Percentiles rank a stretch among this genome's conserved stretches.
Evolutionary conservation across 2,797 vertebrate species (phyloP).

Genomic region (Psittacula derbiana): DNA sequence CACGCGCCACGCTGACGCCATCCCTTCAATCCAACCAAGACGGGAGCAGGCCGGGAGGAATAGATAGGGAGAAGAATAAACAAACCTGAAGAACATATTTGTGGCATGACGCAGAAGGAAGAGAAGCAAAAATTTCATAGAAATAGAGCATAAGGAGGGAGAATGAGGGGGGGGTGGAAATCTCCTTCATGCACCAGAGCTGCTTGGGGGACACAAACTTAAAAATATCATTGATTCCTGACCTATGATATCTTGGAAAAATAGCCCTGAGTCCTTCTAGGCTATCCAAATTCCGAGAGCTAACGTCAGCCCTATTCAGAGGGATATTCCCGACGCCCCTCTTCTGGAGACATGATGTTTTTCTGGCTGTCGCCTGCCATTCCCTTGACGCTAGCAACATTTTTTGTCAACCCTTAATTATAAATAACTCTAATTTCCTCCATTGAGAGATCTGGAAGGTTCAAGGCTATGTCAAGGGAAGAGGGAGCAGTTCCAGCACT

Average conservation of each 20-base stretch:
- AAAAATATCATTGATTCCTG: slow-evolving; percentile 67
- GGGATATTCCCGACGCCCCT: slow-evolving; percentile 65
- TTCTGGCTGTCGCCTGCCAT: slow-evolving; percentile 49
- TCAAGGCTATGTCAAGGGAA: neutral
- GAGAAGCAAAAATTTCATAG: slow-evolving; percentile 40
- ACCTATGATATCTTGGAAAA: slow-evolving; percentile 73
- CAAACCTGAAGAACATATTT: slow-evolving; percentile 60
- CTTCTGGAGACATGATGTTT: slow-evolving; percentile 69
- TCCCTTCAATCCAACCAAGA: slow-evolving; percentile 20
- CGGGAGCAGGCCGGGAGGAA: neutral
- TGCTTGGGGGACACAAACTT: slow-evolving; percentile 40
- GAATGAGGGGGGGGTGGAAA: neutral
- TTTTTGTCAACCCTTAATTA: slow-evolving; percentile 61
- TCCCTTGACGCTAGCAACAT: slow-evolving; percentile 67
- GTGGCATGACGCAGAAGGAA: slow-evolving; percentile 46
- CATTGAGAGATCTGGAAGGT: slow-evolving; percentile 35
- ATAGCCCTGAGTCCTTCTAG: slow-evolving; percentile 49
- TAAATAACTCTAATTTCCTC: slow-evolving; percentile 62
- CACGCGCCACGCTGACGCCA: neutral
- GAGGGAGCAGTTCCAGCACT: neutral
- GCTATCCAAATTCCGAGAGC: slow-evolving; percentile 53
- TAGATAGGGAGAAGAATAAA: slow-evolving; percentile 56
- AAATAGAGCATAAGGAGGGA: neutral
- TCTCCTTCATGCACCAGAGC: slow-evolving; percentile 27
- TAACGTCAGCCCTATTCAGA: slow-evolving; percentile 63